Conservation (phyloP, 2,888 invertebrate genomes). For the Notodonta dromedarius region DNA sequence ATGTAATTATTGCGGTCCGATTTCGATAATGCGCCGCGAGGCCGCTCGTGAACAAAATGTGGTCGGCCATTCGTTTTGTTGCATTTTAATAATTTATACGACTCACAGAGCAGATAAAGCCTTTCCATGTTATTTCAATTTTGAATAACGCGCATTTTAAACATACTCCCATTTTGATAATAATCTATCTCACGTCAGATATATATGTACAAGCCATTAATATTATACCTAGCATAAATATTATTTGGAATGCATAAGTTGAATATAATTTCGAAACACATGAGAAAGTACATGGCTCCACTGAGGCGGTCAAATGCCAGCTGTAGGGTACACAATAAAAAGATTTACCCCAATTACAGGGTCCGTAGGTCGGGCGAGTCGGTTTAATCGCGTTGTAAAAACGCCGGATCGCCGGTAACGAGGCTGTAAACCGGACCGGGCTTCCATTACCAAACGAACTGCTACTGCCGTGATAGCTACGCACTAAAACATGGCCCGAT, state of each 20-base stretch:
- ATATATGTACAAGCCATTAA: neutral
- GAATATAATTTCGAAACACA: constrained; percentile 9
- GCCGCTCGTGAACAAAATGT: constrained; percentile 71
- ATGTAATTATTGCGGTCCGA: constrained; percentile 82
- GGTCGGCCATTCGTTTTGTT: constrained; percentile 74
- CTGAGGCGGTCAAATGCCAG: constrained; percentile 36
- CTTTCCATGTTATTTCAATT: constrained; percentile 67
- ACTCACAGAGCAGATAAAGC: constrained; percentile 68
- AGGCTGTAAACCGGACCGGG: constrained; percentile 70
- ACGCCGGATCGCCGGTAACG: constrained; percentile 72
- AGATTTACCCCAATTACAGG: constrained; percentile 75
- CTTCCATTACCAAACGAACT: constrained; percentile 55
- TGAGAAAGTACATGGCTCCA: constrained; percentile 15
- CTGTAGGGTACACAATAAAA: constrained; percentile 58
- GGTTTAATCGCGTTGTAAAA: constrained; percentile 78
- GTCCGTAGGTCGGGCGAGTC: constrained; percentile 61
- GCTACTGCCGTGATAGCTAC: constrained; percentile 50
- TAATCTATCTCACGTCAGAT: constrained; percentile 44
- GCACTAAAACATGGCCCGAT: constrained; percentile 44
- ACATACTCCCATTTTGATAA: constrained; percentile 41
- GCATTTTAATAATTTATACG: constrained; percentile 79
- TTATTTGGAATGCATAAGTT: neutral
- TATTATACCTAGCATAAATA: constrained; percentile 2
- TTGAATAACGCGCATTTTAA: constrained; percentile 41
- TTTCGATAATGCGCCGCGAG: constrained; percentile 80